Evolutionary conservation across 2,797 vertebrate species (phyloP), one percentile per base, ranked within the genome.

Genomic region (Clarias fuscus): DNA sequence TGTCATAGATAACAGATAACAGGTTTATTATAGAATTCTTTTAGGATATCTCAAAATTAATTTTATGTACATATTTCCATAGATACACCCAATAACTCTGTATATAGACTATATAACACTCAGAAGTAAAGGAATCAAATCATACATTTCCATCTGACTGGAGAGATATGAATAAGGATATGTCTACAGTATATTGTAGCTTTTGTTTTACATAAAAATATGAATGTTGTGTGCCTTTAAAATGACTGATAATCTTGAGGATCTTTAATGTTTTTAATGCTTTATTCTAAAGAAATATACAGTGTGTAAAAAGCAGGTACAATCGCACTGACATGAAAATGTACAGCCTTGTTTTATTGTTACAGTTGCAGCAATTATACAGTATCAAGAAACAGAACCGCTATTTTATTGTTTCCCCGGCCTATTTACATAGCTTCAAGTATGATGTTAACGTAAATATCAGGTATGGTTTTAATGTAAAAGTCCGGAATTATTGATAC

Each of bases 381-480:
- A 37, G 98, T 91, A 97, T 93, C 87, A 99, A 97, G 95, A 99
- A 99, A 92, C 97, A 99, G 94, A 98, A 98, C 91, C 94, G 91
- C 85, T 97, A 99, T 91, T 99, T 99, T 91, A 98, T 99, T 73
- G 97, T 99, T 65, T 97, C 98, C 22, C 95, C 97, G 3, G 95
- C 92, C 0, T 88, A 90, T 99, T 99, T 92, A 98, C 93, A 67
- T 95, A 99, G 87, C 91, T 98, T 91, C 95, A 98, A 97, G 98
- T 99, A 94, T 68, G 83, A 20, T 1, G 71, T 22, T 59, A 6
- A 61, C 22, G 8, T 48, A 37, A 37, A 37, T 37, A 37, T 37
- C 37, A 37, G 37, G 37, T 37, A 37, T 37, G 37, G 37, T 37
- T 37, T 37, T 37, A 37, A 30, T 14, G 20, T 11, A 78, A 61